Evolutionary conservation across 1,140 invertebrate species (phyloP).

Genomic region (Lutraria rhynchaena): DNA sequence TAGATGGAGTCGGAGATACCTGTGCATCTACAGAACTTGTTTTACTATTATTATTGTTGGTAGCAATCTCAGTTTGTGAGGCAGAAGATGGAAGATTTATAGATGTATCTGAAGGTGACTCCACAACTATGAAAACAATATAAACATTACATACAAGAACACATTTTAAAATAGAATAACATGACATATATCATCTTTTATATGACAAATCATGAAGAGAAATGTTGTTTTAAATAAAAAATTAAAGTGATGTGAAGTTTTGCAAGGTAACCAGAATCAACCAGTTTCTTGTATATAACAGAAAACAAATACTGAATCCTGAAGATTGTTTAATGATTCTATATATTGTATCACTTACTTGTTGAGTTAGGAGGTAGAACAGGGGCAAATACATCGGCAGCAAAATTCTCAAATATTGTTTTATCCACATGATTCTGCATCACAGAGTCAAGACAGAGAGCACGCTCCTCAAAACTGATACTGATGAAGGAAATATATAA

Average conservation of each 20-base stretch:
- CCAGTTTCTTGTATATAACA: too few species aligned
- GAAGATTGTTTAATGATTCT: neutral
- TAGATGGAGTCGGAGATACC: constrained; percentile 48
- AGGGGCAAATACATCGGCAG: constrained; percentile 92
- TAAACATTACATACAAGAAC: neutral
- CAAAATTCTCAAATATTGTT: constrained; percentile 96
- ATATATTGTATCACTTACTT: constrained; percentile 67
- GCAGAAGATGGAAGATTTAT: constrained; percentile 15
- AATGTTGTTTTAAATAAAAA: too few species aligned
- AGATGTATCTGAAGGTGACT: constrained; percentile 49
- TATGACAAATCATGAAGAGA: too few species aligned
- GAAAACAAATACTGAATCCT: too few species aligned
- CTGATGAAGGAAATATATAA: constrained; percentile 64
- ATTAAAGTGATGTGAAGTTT: too few species aligned
- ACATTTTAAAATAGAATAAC: too few species aligned
- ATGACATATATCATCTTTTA: too few species aligned
- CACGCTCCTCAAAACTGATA: constrained; percentile 94
- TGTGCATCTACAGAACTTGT: constrained; percentile 13
- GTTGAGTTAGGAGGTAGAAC: constrained; percentile 83
- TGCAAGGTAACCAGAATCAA: too few species aligned
- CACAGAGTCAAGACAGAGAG: constrained; percentile 93
- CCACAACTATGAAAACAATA: constrained; percentile 41
- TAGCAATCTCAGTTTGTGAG: constrained; percentile 38
- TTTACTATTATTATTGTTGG: constrained; percentile 40
- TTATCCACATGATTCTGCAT: constrained; percentile 93